These are phyloP conservation scores for Drosophila greeni DNA, from an alignment of 2,888 invertebrate genomes.

Conservation along the genomic window DNA sequence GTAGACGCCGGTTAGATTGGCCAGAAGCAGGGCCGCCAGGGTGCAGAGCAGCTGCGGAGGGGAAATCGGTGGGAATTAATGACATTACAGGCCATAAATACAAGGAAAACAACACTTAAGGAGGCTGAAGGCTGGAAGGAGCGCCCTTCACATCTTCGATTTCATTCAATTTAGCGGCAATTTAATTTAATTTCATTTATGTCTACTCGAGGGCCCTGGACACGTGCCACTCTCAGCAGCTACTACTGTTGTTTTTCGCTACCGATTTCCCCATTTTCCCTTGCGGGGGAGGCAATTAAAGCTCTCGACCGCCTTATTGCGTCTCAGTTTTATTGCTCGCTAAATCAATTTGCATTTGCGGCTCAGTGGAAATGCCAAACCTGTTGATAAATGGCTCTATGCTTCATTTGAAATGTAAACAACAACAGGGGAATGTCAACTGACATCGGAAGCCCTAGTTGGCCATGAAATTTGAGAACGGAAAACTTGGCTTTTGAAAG, in stretches of 20 bases:
- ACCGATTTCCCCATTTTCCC: slow-evolving; percentile 15
- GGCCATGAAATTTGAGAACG: background rate
- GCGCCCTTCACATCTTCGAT: slow-evolving; percentile 35
- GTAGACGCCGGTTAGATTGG: slow-evolving; percentile 91
- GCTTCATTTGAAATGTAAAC: slow-evolving; percentile 15
- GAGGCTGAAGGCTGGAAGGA: slow-evolving; percentile 2
- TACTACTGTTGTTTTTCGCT: slow-evolving; percentile 2
- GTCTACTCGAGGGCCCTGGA: slow-evolving; percentile 28
- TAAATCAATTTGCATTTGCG: slow-evolving; percentile 46
- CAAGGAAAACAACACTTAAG: slow-evolving; percentile 51
- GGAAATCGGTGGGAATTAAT: slow-evolving; percentile 32
- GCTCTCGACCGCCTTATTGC: slow-evolving; percentile 10
- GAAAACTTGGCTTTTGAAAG: background rate
- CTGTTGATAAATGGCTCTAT: slow-evolving; percentile 55
- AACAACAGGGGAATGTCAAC: background rate
- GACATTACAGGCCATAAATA: slow-evolving; percentile 43
- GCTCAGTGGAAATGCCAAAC: slow-evolving; percentile 29
- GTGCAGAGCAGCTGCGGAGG: slow-evolving; percentile 74
- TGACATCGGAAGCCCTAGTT: background rate
- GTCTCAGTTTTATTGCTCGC: slow-evolving; percentile 39
- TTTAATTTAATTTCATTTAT: slow-evolving; percentile 67
- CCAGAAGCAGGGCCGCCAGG: slow-evolving; percentile 85
- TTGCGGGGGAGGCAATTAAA: slow-evolving; percentile 32
- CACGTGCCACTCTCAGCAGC: slow-evolving; percentile 36
- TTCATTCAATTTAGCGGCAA: slow-evolving; percentile 69